A percentile compares a stretch with the other conserved stretches of the same genome.
Evolutionary conservation across 2,797 vertebrate genomes (phyloP).

Genomic region (Kryptolebias ocellatus): DNA sequence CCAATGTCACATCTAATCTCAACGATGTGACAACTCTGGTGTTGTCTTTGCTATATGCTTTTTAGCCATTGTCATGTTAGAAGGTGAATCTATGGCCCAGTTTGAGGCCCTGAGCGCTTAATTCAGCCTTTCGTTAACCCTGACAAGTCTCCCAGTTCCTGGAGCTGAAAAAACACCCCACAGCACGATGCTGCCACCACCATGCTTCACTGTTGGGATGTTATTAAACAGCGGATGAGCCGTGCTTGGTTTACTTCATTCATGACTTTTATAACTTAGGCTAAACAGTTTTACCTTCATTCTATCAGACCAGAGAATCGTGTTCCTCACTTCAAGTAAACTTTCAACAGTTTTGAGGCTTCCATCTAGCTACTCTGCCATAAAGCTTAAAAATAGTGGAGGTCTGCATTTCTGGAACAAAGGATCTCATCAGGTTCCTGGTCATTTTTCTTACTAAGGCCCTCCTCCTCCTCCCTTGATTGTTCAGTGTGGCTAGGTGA

Average conservation of each 20-base stretch:
- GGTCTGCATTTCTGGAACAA: no score
- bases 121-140: neutral
- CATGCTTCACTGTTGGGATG: neutral
- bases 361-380: neutral
- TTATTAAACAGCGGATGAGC: no score
- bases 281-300: neutral
- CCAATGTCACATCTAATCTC: neutral
- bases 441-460: no score
- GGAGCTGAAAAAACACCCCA: neutral
- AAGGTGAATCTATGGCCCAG: no score
- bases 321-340: neutral
- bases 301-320: neutral
- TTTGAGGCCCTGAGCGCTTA: no score
- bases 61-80: no score
- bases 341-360: neutral
- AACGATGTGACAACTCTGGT: no score
- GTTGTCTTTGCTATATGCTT: no score
- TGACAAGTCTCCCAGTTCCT: neutral
- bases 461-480: no score
- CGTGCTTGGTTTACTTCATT: neutral
- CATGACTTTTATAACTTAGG: neutral
- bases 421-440: no score
- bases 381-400: no score
- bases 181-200: neutral
- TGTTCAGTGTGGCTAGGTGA: no score